Percentiles rank a stretch among this genome's conserved stretches.
Evolutionary conservation across 1,140 invertebrate species (phyloP).

Genomic region (Holcopasites calliopsidis): DNA sequence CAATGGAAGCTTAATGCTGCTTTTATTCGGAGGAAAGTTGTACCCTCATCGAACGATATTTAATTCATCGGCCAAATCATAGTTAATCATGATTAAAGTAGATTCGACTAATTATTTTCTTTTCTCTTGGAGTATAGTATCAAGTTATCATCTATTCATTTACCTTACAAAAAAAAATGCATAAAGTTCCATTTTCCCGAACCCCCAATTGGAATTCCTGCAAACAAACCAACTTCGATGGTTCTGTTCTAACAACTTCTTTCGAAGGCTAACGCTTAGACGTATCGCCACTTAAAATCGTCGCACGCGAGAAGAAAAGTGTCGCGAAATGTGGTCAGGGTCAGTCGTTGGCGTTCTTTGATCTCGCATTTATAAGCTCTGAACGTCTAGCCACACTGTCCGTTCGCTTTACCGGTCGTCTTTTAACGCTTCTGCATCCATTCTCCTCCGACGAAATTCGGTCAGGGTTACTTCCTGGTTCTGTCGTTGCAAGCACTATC

Average conservation of each 20-base stretch:
- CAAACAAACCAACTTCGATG: too few relatives aligned
- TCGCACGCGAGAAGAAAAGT: too few relatives aligned
- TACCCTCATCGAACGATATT: neutral
- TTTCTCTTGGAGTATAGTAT: too few relatives aligned
- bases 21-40: neutral
- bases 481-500: neutral
- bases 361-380: constrained; percentile 43
- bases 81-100: too few relatives aligned
- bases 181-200: too few relatives aligned
- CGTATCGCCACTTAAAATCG: neutral
- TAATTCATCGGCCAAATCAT: neutral
- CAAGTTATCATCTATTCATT: too few relatives aligned
- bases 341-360: constrained; percentile 29
- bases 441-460: constrained; percentile 35
- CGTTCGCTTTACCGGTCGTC: constrained; percentile 15
- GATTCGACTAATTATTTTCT: too few relatives aligned
- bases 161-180: too few relatives aligned
- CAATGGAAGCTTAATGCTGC: too few relatives aligned
- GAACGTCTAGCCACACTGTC: constrained; percentile 35
- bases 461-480: constrained; percentile 47
- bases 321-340: constrained; percentile 45
- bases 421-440: neutral
- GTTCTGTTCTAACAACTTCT: too few relatives aligned
- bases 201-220: too few relatives aligned
- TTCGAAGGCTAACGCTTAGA: too few relatives aligned